Percentiles rank a stretch among this genome's conserved stretches.
These are phyloP conservation scores for Drosophila greeni DNA, from an alignment of 2,888 invertebrate species.

Conservation along the genomic window DNA sequence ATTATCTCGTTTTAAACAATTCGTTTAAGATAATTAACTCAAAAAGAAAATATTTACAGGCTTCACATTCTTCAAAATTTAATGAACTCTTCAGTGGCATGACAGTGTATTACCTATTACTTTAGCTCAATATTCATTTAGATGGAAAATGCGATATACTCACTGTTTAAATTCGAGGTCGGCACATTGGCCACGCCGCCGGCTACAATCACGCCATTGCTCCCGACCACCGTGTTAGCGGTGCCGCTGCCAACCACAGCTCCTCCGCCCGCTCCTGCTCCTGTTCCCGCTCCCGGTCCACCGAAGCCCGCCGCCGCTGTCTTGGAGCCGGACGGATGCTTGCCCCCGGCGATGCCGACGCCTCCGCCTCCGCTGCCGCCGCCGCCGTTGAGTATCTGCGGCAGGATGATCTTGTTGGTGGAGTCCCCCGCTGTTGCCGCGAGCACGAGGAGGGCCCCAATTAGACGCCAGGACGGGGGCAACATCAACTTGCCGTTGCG, in stretches of 20 bases:
- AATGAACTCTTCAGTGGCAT: background rate
- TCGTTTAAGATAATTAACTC: too few species aligned
- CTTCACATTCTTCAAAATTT: too few species aligned
- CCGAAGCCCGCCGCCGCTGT: constrained; percentile 44
- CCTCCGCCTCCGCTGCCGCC: constrained; percentile 43
- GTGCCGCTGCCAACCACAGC: constrained; percentile 48
- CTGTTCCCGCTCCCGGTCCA: constrained; percentile 34
- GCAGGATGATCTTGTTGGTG: constrained; percentile 77
- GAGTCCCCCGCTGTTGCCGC: constrained; percentile 79
- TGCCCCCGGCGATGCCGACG: constrained; percentile 48
- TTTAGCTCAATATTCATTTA: background rate
- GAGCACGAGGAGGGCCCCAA: constrained; percentile 79
- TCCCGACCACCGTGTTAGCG: constrained; percentile 63
- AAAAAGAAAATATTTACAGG: too few species aligned
- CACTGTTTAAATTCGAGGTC: constrained; percentile 76
- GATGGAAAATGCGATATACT: constrained; percentile 50
- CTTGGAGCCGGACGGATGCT: constrained; percentile 48
- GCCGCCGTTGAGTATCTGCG: constrained; percentile 71
- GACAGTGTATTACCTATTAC: background rate
- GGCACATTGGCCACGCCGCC: constrained; percentile 70
- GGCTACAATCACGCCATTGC: constrained; percentile 72
- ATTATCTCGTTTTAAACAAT: too few species aligned
- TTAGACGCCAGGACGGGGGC: constrained; percentile 77
- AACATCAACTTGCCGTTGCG: constrained; percentile 78
- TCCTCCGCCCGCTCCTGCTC: constrained; percentile 39